Evolutionary conservation across 2,888 invertebrate species (phyloP).

Genomic region (Ommatoiulus sabulosus): DNA sequence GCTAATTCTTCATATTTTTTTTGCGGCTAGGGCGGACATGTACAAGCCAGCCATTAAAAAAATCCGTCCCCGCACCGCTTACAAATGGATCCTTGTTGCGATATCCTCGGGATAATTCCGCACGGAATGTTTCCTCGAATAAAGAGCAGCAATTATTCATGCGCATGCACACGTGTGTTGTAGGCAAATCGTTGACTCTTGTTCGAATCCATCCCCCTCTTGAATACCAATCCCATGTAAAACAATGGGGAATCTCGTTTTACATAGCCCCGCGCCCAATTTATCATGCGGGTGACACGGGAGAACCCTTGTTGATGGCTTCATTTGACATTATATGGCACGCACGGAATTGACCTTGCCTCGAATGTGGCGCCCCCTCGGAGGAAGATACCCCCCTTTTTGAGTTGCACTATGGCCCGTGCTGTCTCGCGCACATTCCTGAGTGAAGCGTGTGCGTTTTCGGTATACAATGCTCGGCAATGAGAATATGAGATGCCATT

Average conservation of each 20-base stretch:
- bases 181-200: slow-evolving; percentile 35
- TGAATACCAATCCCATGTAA: slow-evolving; percentile 36
- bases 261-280: slow-evolving; percentile 9
- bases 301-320: slow-evolving; percentile 6
- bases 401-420: not conserved
- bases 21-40: not conserved
- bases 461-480: too few relatives aligned
- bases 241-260: slow-evolving; percentile 30
- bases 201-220: not conserved
- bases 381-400: not conserved
- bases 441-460: not conserved
- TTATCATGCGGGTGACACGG: slow-evolving; percentile 27
- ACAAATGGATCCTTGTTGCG: not conserved
- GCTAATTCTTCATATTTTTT: not conserved
- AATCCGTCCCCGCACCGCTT: not conserved
- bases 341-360: slow-evolving; percentile 13
- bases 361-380: not conserved
- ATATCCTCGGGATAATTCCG: not conserved
- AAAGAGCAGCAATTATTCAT: slow-evolving; percentile 11
- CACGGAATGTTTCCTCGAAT: not conserved
- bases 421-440: not conserved
- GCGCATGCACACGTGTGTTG: not conserved
- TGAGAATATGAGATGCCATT: too few relatives aligned
- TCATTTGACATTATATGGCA: slow-evolving; percentile 19
- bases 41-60: not conserved